Evolutionary conservation across 2,797 vertebrate genomes (phyloP).

Genomic region (Cyclopterus lumpus): DNA sequence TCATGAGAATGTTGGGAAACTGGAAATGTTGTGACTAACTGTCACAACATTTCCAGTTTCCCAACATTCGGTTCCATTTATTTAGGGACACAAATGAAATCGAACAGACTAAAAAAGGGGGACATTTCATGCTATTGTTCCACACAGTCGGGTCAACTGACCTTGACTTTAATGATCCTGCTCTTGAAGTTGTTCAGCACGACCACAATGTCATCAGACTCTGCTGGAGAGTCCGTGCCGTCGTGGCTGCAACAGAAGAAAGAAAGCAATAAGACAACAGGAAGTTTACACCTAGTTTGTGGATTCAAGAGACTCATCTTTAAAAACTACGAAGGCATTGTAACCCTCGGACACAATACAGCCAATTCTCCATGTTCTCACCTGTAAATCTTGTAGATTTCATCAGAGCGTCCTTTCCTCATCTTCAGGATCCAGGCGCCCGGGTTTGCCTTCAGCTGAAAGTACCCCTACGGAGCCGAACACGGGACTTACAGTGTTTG

Average conservation of each 20-base stretch:
- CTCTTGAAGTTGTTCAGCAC: slow-evolving; percentile 97
- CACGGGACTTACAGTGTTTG: background rate
- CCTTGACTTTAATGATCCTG: slow-evolving; percentile 99
- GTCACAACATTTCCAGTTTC: slow-evolving; percentile 14
- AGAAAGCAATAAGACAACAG: background rate
- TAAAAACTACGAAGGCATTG: background rate
- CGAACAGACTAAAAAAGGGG: background rate
- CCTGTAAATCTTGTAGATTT: slow-evolving; percentile 99
- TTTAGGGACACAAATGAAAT: background rate
- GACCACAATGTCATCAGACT: slow-evolving; percentile 90
- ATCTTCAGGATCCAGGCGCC: slow-evolving; percentile 95
- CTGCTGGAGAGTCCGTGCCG: slow-evolving; percentile 94
- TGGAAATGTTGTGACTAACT: slow-evolving; percentile 5
- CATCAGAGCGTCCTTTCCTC: slow-evolving; percentile 95
- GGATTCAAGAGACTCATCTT: background rate
- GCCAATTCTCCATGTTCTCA: slow-evolving; percentile 24
- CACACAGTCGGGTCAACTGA: slow-evolving; percentile 58
- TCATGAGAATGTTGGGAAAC: slow-evolving; percentile 5
- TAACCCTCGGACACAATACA: background rate
- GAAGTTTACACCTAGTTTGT: slow-evolving; percentile 5
- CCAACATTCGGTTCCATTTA: slow-evolving; percentile 16
- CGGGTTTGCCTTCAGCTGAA: slow-evolving; percentile 97
- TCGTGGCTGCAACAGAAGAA: slow-evolving; percentile 88
- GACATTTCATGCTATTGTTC: background rate
- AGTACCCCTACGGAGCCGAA: slow-evolving; percentile 89